phyloP scores from a whole-genome alignment of 2,113 vertebrate species.

The Rhabdornis inornatus region DNA sequence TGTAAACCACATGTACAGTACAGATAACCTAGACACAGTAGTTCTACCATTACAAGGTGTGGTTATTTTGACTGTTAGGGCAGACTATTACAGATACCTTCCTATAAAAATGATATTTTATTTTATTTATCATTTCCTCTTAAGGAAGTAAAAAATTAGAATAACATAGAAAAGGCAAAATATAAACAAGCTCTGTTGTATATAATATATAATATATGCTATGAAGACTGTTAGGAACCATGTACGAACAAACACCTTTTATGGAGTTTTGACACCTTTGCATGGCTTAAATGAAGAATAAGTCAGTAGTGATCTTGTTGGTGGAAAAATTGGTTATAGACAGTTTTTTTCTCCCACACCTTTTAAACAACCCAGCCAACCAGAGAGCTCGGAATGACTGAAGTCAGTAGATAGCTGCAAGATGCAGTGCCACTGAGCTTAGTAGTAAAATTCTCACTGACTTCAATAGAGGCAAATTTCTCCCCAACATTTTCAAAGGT shows the following conservation, averaged over 20 bases:
- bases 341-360: neutral
- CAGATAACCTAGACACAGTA: neutral
- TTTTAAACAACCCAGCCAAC: neutral
- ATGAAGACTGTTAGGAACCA: neutral
- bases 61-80: neutral
- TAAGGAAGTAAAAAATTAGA: neutral
- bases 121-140: neutral
- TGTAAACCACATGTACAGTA: neutral
- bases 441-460: neutral
- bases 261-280: neutral
- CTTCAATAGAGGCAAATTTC: conserved; percentile 9
- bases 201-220: neutral
- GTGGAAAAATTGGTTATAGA: neutral
- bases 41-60: neutral
- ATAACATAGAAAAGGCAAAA: neutral
- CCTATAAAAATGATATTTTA: neutral
- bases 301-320: neutral
- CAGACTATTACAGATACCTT: neutral
- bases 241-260: neutral
- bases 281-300: neutral
- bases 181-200: neutral
- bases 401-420: conserved; percentile 4
- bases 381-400: neutral
- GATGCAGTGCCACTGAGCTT: neutral
- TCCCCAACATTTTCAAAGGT: conserved; percentile 7